Evolutionary conservation across 1,140 invertebrate genomes (phyloP).

Genomic region (Triops longicaudatus): DNA sequence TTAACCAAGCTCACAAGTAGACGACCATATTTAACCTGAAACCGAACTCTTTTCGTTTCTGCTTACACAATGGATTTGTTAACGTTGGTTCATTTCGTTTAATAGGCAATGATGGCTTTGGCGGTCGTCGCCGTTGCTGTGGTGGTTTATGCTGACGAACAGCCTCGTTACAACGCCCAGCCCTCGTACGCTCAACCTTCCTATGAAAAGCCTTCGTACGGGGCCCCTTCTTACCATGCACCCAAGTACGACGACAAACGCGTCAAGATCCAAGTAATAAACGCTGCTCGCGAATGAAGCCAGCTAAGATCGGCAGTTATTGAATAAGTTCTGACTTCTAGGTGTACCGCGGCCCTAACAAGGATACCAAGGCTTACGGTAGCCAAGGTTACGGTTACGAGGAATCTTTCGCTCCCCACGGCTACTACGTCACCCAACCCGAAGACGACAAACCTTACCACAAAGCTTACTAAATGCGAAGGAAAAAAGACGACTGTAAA

Average conservation of each 20-base stretch:
- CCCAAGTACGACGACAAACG: constrained; percentile 21
- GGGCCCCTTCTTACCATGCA: constrained; percentile 25
- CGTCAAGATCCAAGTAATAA: constrained; percentile 29
- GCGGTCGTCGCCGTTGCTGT: constrained; percentile 21
- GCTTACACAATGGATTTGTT: background rate
- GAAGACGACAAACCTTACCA: constrained; percentile 37
- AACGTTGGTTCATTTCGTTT: background rate
- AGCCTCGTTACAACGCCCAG: background rate
- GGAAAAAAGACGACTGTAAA: constrained; percentile 18
- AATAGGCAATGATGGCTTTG: constrained; percentile 22
- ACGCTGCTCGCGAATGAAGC: background rate
- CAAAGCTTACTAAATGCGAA: background rate
- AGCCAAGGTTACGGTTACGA: constrained; percentile 33
- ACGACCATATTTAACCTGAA: too few species aligned
- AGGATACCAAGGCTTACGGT: constrained; percentile 25
- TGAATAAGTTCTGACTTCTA: constrained; percentile 14
- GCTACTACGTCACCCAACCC: constrained; percentile 34
- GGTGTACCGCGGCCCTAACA: constrained; percentile 34
- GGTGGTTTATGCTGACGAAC: constrained; percentile 17
- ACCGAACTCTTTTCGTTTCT: too few species aligned
- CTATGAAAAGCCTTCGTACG: constrained; percentile 22
- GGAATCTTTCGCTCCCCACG: constrained; percentile 35
- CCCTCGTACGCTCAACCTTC: constrained; percentile 24
- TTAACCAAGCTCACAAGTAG: too few species aligned
- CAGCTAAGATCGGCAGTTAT: background rate